Evolutionary conservation across 2,797 vertebrate species (phyloP).

Genomic region (Leptoclinus maculatus): DNA sequence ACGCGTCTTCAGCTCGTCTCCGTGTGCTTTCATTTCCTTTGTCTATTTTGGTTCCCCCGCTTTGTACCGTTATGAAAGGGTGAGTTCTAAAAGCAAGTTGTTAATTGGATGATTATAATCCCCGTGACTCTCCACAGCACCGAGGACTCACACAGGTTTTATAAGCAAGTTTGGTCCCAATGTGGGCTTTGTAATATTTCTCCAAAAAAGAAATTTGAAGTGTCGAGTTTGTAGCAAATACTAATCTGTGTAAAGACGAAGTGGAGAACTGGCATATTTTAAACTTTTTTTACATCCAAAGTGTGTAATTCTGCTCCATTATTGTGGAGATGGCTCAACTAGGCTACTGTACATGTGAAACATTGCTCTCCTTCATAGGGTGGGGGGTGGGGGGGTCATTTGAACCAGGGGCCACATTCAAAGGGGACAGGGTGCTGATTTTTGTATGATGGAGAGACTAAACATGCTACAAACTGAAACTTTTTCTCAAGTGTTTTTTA

Average conservation of each 20-base stretch:
- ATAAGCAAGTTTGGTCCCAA: constrained; percentile 73
- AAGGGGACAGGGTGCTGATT: constrained; percentile 65
- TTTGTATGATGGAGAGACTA: constrained; percentile 80
- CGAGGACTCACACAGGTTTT: constrained; percentile 60
- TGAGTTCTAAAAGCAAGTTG: constrained; percentile 48
- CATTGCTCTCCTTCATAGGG: constrained; percentile 67
- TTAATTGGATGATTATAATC: constrained; percentile 70
- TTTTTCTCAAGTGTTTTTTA: constrained; percentile 83
- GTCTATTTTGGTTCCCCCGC: constrained; percentile 28
- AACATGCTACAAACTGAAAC: constrained; percentile 78
- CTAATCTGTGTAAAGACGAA: constrained; percentile 68
- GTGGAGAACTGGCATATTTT: constrained; percentile 65
- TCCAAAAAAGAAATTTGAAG: constrained; percentile 68
- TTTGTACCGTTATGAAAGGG: constrained; percentile 55
- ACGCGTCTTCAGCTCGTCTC: constrained; percentile 47
- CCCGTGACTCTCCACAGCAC: constrained; percentile 38
- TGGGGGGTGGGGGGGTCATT: constrained; percentile 43
- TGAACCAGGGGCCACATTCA: constrained; percentile 53
- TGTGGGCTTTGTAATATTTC: constrained; percentile 81
- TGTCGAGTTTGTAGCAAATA: constrained; percentile 81
- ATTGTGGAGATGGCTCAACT: constrained; percentile 66
- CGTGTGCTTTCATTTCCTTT: constrained; percentile 47
- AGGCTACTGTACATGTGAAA: constrained; percentile 73
- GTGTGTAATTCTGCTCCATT: constrained; percentile 70
- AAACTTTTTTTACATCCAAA: constrained; percentile 73